Conservation (phyloP, 92 coral and sea anemone genomes). For the Palythoa heliodiscus region DNA sequence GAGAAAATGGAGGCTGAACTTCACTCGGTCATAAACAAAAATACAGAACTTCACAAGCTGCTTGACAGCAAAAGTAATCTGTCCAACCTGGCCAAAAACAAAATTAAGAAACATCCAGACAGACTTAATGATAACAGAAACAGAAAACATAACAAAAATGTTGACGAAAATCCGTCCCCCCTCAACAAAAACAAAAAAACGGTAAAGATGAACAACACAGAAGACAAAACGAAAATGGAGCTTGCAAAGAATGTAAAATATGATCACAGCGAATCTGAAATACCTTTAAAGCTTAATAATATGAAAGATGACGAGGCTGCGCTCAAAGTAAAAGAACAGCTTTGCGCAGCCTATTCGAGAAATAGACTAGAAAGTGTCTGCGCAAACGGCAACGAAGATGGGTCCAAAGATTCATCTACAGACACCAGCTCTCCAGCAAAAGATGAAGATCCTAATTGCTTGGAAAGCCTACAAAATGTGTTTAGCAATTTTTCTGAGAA, state of each 20-base stretch:
- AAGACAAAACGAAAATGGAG: neutral
- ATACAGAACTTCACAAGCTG: slow-evolving; percentile 14
- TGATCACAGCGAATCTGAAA: neutral
- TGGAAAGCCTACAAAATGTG: neutral
- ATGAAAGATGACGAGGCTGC: neutral
- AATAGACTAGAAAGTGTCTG: slow-evolving; percentile 20
- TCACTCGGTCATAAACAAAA: neutral
- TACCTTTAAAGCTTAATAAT: neutral
- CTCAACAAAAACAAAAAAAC: neutral
- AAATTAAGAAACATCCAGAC: neutral
- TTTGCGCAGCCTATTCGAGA: neutral
- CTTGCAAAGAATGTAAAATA: neutral
- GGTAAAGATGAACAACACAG: neutral
- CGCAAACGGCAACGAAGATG: neutral
- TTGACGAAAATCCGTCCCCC: neutral
- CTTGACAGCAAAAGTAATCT: neutral
- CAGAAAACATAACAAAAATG: slow-evolving; percentile 1
- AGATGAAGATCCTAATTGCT: neutral
- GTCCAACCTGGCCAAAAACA: neutral
- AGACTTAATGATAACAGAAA: neutral
- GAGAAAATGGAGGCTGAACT: slow-evolving; percentile 10
- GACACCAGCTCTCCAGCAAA: neutral
- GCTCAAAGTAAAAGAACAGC: neutral
- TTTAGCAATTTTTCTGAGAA: slow-evolving; percentile 7
- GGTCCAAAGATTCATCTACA: neutral